These are phyloP conservation scores for Drosophila nr. perissopoda DNA, from an alignment of 2,888 invertebrate species.

Conservation along the genomic window DNA sequence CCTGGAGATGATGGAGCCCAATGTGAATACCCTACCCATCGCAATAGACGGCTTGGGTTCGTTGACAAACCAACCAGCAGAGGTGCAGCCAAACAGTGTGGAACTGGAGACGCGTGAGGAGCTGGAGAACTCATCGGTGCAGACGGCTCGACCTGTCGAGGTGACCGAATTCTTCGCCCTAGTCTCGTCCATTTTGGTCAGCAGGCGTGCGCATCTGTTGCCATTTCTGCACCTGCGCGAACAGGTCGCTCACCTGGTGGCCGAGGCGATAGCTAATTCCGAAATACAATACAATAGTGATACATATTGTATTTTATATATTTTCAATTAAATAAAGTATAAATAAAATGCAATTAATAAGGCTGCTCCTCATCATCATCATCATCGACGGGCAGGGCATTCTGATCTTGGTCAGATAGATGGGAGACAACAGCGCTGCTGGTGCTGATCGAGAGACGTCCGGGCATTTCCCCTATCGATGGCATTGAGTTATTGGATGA, in stretches of 20 bases:
- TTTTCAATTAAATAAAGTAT: neutral
- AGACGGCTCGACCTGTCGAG: constrained; percentile 34
- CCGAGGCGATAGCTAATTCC: constrained; percentile 11
- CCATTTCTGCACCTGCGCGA: constrained; percentile 34
- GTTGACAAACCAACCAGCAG: neutral
- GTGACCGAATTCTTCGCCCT: constrained; percentile 42
- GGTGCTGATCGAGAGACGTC: constrained; percentile 61
- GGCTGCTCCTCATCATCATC: neutral
- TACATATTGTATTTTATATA: neutral
- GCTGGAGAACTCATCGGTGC: neutral
- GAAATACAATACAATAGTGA: neutral
- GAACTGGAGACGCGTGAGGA: neutral
- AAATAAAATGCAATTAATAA: neutral
- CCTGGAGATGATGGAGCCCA: too few species aligned
- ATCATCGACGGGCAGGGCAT: neutral
- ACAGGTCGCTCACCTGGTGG: constrained; percentile 33
- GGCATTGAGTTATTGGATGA: constrained; percentile 10
- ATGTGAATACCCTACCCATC: too few species aligned
- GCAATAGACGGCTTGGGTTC: too few species aligned
- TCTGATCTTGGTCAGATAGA: neutral
- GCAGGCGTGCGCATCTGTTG: constrained; percentile 11
- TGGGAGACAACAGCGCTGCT: constrained; percentile 68
- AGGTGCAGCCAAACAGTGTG: neutral
- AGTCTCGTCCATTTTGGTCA: constrained; percentile 39
- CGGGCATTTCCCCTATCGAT: constrained; percentile 57